Evolutionary conservation across 1,140 invertebrate species (phyloP), one percentile per base, ranked within the genome.

Genomic region (Eumaeus atala): DNA sequence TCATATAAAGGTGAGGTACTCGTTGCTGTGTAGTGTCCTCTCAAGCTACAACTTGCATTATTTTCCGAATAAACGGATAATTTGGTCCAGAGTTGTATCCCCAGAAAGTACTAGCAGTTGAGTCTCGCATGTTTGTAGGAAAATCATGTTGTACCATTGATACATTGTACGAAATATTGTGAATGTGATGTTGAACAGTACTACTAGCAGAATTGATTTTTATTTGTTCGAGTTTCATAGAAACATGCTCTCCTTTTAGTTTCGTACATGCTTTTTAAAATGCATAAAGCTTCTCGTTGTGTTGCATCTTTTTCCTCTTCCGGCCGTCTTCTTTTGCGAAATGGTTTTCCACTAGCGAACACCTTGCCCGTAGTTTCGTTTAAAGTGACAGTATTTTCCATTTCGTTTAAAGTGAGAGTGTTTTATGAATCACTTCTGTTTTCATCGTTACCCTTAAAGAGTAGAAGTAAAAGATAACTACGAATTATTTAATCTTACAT

Each of bases 81-180:
- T 57, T 57, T 61, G 55, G 59, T 61, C 42, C 55, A 61, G 59
- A 61, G 59, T 61, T 61, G 55, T 57, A 61, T 54, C 51, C 55
- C 55, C 59, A 61, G 59, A 54, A 61, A 53, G 54, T 56, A 61
- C 54, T 61, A 57, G 55, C 55, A 28, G 59, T 61, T 61, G 52
- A 54, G 54, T 61, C 58, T 59, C 37, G 51, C 33, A 54, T 36
- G 49, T 21, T 61, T 57, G 55, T 57, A 35, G 60, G 60, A 58
- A 52, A 62, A 58, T 62, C 58, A 58, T 62, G 62, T 50, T 56
- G 40, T 56, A 59, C 64, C 28, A 58, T 66, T 48, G 57, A 28
- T 10, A 60, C 64, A 49, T 60, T 60, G 57, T 60, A 66, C 55
- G 62, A 59, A 60, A 66, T 66, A 59, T 66, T 62, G 53, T 66